Base-by-base conservation (phyloP, 2,113 vertebrate species). In the Amazona guildingii region DNA sequence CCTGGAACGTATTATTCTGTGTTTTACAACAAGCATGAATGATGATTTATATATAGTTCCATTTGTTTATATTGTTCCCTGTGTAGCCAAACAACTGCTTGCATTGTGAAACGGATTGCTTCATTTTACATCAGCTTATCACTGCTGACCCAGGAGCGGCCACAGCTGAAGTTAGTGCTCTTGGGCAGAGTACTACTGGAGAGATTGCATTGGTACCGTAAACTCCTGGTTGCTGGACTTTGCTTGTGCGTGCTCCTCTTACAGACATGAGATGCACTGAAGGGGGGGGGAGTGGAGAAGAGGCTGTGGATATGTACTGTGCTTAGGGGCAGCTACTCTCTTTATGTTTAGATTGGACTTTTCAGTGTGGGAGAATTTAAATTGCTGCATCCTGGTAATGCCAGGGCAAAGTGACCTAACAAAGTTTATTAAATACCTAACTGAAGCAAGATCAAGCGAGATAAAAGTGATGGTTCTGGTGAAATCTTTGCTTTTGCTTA, bases 31-130 rank as follows among this genome's bases (percentile, higher is more conserved):
- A 20, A 59, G 57, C 20, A 4, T 5, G 43, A 44, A 48, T 16
- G 13, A 20, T 37, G 62, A 62, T 35, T 70, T 94, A 91, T 88
- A 92, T 92, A 89, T 69, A 91, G 73, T 73, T 76, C 24, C 3
- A 1, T 83, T 69, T 95, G 88, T 84, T 89, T 93, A 73, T 61
- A 11, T 78, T 43, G 24, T 70, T 52, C 17, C 4, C 16, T 0
- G 4, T 39, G 86, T 51, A 86, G 88, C 73, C 70, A 83, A 79
- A 90, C 78, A 59, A 57, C 29, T 80, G 69, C 91, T 94, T 82
- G 81, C 57, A 18, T 79, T 86, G 86, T 80, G 77, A 74, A 84
- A 66, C 4, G 27, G 27, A 39, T 96, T 91, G 83, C 86, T 91
- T 95, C 49, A 59, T 94, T 80, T 88, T 41, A 4, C 21, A 1